These are phyloP conservation scores for Nothoprocta pentlandii DNA, from an alignment of 2,113 vertebrate species.

Conservation along the genomic window DNA sequence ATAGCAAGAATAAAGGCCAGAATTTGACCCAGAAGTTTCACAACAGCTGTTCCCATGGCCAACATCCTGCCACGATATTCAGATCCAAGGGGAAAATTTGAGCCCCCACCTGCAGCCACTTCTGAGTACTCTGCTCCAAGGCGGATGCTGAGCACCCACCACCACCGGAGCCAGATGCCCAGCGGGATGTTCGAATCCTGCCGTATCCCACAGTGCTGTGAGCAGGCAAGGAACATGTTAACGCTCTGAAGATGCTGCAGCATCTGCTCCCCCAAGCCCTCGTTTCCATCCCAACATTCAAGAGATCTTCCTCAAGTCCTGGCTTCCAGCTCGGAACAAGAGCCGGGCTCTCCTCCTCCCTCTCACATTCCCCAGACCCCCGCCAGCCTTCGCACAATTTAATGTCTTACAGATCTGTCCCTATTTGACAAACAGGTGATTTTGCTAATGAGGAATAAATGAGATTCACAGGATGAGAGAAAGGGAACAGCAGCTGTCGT, in stretches of 20 bases:
- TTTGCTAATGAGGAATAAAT: constrained; percentile 85
- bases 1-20: neutral
- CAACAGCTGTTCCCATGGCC: neutral
- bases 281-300: constrained; percentile 13
- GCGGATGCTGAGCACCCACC: neutral
- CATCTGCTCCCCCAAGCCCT: neutral
- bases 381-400: constrained; percentile 61
- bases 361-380: neutral
- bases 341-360: neutral
- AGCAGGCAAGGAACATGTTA: neutral
- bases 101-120: neutral
- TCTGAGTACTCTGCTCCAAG: neutral
- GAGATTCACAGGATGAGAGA: constrained; percentile 77
- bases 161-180: neutral
- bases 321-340: neutral
- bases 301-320: constrained; percentile 16
- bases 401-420: constrained; percentile 77
- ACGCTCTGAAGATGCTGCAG: neutral
- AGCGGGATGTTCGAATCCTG: neutral
- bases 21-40: neutral
- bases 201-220: neutral
- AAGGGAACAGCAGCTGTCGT: constrained; percentile 81
- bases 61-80: neutral
- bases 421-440: constrained; percentile 87
- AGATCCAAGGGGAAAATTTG: neutral